Base-by-base conservation (phyloP, 53 echinoderm and acorn worm genomes). In the Hippasteria phrygiana region DNA sequence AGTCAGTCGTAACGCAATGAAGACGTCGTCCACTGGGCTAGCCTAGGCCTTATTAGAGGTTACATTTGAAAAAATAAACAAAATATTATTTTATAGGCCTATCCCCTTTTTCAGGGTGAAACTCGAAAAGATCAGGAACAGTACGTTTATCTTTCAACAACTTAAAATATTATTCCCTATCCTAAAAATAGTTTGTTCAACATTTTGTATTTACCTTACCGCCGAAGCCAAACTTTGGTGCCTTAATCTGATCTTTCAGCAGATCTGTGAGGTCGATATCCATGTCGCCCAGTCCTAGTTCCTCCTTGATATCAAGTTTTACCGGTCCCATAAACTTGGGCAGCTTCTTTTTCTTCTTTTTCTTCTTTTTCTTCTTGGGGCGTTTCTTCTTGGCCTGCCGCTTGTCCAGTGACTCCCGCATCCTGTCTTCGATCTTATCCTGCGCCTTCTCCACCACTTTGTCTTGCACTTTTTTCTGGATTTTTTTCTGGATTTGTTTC, bases 401-500 rank as follows among this genome's bases (percentile, higher is more conserved):
- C 42, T 86, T 41, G 47, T 93, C 56, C 67, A 83, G 22, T 50
- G 87, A 36, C 16, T 69, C 67, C 70, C 71, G n/a, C 65, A 87
- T 72, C 73, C 73, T 83, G n/a, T n/a, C n/a, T n/a, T n/a, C n/a
- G n/a, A n/a, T n/a, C n/a, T n/a, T n/a, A 43, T 94, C 51, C 82
- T 90, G 41, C 9, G 70, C 55, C 67, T 89, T 63, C 39, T 88
- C 77, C 34, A 87, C 73, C 38, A 86, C 85, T 66, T 91, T 87
- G 18, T 95, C 85, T 41, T 93, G 75, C 5, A 77, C 91, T n/a
- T 95, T 91, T 10, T 93, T 67, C 48, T 93, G 80, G n/a, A 75
- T 55, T n/a, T 90, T 27, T 0, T 90, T 32, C 27, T 83, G 4
- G 10, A 56, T 10, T 43, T 74, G 46, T 36, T 90, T 47, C 74